Evolutionary conservation across 2,113 vertebrate species (phyloP), one percentile per base, ranked within the genome.

Genomic region (Gila orcuttii): DNA sequence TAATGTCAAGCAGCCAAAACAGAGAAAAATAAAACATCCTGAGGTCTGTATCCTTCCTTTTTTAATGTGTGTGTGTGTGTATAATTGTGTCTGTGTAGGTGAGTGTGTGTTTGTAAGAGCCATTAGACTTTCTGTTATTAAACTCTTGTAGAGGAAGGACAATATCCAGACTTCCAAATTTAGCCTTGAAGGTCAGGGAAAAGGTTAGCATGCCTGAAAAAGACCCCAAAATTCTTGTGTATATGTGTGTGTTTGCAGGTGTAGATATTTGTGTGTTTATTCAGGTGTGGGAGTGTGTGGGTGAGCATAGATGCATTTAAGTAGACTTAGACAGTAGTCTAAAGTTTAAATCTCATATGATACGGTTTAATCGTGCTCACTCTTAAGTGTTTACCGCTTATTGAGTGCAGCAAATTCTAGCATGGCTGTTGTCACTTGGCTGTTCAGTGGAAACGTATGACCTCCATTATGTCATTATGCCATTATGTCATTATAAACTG

Each of bases 101-200:
- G 50, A 39, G 82, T 83, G 81, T 36, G 31, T 42, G 28, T 73
- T 50, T 83, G 12, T 17, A 59, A 83, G 23, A 50, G 33, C 52
- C 50, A 42, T 83, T 71, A 59, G 68, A 23, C 47, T 83, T 83
- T 73, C 66, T 83, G 68, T 73, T 83, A 83, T 83, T 59, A 83
- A 83, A 33, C 17, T 82, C 79, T 69, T 33, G 25, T 50, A 82
- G 19, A 50, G 80, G 62, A 82, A 83, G 68, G 66, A 83, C 81
- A 83, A 83, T 83, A 15, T 83, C 68, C 82, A 83, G 82, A 74
- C 31, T 59, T 73, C 50, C 82, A 83, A 83, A 73, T 83, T 57
- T 83, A 83, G 82, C 82, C 82, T 83, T 83, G 82, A 83, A 59
- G 64, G 82, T 83, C 82, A 83, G 21, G 28, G 82, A 73, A 83